Evolutionary conservation across 2,113 vertebrate genomes (phyloP).

Genomic region (Raphicerus campestris): DNA sequence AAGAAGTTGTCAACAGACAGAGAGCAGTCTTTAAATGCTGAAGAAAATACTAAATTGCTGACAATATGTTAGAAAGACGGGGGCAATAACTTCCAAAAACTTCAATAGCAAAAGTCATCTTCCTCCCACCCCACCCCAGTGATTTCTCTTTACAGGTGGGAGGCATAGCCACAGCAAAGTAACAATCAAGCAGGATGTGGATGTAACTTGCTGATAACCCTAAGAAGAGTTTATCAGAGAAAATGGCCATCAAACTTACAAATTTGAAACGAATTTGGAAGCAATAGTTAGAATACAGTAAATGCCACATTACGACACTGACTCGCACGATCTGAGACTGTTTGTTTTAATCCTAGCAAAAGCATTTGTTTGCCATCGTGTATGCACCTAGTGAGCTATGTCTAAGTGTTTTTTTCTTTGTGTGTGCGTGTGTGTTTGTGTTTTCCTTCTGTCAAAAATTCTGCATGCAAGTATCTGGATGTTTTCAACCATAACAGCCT

Average conservation of each 20-base stretch:
- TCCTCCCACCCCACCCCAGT: not conserved
- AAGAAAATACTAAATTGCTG: not conserved
- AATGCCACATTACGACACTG: not conserved
- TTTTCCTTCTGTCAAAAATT: not conserved
- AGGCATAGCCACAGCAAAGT: not conserved
- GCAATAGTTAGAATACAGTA: not conserved
- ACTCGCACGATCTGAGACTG: not conserved
- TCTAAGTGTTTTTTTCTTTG: not conserved
- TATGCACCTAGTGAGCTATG: not conserved
- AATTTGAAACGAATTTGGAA: not conserved
- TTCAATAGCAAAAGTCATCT: not conserved
- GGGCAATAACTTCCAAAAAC: not conserved
- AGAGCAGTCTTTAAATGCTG: constrained; percentile 2
- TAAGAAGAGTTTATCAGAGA: not conserved
- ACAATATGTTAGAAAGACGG: not conserved
- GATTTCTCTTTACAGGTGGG: not conserved
- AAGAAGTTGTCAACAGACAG: constrained; percentile 29
- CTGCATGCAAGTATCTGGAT: not conserved
- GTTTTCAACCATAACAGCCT: not conserved
- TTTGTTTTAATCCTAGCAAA: not conserved
- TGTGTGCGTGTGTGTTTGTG: not conserved
- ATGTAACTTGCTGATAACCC: not conserved
- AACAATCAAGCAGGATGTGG: not conserved
- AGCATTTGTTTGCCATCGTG: not conserved
- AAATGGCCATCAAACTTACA: not conserved